Evolutionary conservation across 1,140 invertebrate genomes (phyloP).

Genomic region (Drosophila ercepeae): DNA sequence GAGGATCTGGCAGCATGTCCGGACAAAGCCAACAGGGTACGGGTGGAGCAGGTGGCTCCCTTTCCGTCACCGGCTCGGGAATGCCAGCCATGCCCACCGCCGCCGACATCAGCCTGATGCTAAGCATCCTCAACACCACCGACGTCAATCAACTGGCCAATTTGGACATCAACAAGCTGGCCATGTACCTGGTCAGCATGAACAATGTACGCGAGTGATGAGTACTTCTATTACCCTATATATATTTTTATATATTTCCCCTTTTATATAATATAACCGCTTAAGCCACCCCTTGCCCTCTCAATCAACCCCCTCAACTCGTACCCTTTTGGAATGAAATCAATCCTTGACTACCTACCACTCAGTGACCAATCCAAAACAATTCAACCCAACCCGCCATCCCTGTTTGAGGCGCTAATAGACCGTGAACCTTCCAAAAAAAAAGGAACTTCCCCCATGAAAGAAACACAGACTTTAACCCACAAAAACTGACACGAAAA

Average conservation of each 20-base stretch:
- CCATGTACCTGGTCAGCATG: constrained; percentile 89
- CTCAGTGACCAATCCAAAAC: constrained; percentile 2
- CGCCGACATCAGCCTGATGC: constrained; percentile 82
- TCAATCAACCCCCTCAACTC: constrained; percentile 16
- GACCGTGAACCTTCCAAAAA: constrained; percentile 53
- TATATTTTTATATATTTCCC: constrained; percentile 14
- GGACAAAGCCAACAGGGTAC: constrained; percentile 31
- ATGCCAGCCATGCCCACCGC: constrained; percentile 80
- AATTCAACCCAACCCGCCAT: constrained; percentile 2
- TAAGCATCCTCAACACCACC: constrained; percentile 84
- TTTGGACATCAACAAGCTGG: constrained; percentile 90
- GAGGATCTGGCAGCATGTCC: constrained; percentile 20
- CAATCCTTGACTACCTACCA: constrained; percentile 18
- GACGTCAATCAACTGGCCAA: constrained; percentile 84
- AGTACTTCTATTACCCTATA: constrained; percentile 43
- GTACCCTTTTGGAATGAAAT: constrained; percentile 3
- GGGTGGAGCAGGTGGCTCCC: constrained; percentile 26
- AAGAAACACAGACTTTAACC: constrained; percentile 19
- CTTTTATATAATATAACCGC: constrained; percentile 7
- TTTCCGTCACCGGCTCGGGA: background rate
- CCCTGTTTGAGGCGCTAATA: constrained; percentile 40
- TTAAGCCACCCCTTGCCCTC: constrained; percentile 14
- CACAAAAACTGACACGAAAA: constrained; percentile 40
- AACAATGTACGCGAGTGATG: constrained; percentile 80
- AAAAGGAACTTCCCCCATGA: constrained; percentile 2